A percentile compares a stretch with the other conserved stretches of the same genome.
Evolutionary conservation across 1,140 invertebrate species (phyloP).

Genomic region (Halesus radiatus): DNA sequence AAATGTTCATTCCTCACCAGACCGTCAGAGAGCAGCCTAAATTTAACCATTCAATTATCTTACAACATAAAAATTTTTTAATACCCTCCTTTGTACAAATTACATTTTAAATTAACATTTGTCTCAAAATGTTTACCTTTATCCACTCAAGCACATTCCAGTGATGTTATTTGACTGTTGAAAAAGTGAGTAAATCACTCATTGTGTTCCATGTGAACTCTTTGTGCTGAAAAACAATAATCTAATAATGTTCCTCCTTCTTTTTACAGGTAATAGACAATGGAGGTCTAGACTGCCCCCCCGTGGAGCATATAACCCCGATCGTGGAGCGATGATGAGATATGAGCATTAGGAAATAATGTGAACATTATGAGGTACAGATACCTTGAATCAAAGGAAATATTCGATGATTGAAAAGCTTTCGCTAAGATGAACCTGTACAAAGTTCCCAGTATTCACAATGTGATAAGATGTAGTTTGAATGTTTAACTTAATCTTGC

Average conservation of each 20-base stretch:
- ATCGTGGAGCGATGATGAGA: conserved; percentile 53
- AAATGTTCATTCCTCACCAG: no score
- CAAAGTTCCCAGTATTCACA: conserved; percentile 42
- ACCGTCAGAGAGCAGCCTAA: no score
- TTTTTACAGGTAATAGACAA: conserved; percentile 51
- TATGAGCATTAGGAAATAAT: background rate
- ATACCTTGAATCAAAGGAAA: background rate
- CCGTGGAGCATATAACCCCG: conserved; percentile 35
- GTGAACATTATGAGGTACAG: conserved; percentile 9
- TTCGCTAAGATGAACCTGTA: conserved; percentile 24
- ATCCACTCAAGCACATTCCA: no score
- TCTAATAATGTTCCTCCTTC: conserved; percentile 10
- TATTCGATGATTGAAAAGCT: background rate
- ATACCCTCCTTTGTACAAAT: background rate
- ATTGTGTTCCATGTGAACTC: background rate
- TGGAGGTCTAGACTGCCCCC: conserved; percentile 33
- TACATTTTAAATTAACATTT: background rate
- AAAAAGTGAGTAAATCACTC: background rate
- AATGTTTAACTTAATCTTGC: conserved; percentile 18
- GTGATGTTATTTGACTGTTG: background rate
- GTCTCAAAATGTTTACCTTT: no score
- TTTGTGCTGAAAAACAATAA: background rate
- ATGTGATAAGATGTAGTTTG: conserved; percentile 32
- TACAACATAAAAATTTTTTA: background rate
- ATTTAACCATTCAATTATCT: background rate